Percentiles rank a stretch among this genome's conserved stretches.
Conservation (phyloP, 2,888 invertebrate species). For the Pogonocherus hispidulus region DNA sequence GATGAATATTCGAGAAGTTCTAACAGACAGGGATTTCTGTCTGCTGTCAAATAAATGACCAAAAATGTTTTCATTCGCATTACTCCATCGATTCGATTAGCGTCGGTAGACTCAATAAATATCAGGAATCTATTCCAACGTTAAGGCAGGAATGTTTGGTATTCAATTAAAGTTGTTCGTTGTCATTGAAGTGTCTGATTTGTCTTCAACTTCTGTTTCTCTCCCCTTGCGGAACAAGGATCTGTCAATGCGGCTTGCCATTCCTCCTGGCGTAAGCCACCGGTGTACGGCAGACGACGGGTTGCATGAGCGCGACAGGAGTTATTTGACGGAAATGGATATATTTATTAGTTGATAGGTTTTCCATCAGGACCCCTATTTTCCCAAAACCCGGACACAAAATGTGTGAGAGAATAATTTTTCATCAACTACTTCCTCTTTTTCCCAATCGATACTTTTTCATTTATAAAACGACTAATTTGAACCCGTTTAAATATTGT, state of each 20-base stretch:
- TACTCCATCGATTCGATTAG: constrained; percentile 29
- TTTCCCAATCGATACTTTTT: neutral
- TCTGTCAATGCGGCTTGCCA: constrained; percentile 43
- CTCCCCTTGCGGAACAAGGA: constrained; percentile 48
- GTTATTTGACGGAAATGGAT: constrained; percentile 2
- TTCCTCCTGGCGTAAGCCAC: neutral
- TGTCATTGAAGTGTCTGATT: constrained; percentile 64
- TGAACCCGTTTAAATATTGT: neutral
- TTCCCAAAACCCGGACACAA: neutral
- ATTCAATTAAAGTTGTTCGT: constrained; percentile 65
- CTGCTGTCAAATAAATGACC: constrained; percentile 5
- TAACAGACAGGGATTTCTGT: neutral
- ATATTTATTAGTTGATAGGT: constrained; percentile 2
- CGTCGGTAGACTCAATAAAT: constrained; percentile 47
- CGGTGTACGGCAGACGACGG: neutral
- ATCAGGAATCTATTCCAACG: constrained; percentile 54
- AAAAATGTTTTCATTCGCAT: neutral
- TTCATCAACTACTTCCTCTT: neutral
- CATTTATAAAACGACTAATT: neutral
- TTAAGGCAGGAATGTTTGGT: constrained; percentile 61
- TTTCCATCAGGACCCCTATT: neutral
- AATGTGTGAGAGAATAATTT: neutral
- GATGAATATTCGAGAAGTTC: neutral
- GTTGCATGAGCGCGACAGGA: neutral
- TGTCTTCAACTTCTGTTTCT: constrained; percentile 57